These are phyloP conservation scores for Cepphus grylle DNA, from an alignment of 2,113 vertebrate species.

Conservation along the genomic window DNA sequence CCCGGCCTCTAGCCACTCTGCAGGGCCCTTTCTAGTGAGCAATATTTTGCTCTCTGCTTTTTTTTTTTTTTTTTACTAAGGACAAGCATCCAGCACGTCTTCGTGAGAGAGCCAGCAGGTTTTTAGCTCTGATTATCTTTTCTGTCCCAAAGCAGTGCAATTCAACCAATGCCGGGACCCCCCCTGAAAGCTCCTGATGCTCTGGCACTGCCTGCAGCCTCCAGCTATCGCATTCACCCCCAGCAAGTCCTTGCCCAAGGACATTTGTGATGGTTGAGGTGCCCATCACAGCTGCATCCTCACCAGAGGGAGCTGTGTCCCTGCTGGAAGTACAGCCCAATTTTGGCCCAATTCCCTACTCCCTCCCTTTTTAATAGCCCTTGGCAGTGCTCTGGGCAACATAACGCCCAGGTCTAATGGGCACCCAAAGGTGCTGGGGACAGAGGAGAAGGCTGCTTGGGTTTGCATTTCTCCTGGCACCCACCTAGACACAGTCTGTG, in stretches of 20 bases:
- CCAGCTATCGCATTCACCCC: fast-evolving
- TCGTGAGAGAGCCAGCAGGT: not conserved
- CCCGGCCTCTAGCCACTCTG: not conserved
- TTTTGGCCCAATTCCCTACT: not conserved
- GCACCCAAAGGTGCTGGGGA: not conserved
- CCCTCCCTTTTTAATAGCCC: not conserved
- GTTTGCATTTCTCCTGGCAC: not conserved
- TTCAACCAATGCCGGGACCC: fast-evolving
- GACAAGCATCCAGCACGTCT: not conserved
- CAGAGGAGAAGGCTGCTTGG: not conserved
- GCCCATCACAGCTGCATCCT: not conserved
- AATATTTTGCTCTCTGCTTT: fast-evolving
- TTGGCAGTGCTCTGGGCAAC: not conserved
- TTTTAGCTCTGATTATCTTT: not conserved
- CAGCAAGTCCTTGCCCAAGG: not conserved
- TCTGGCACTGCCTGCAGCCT: not conserved
- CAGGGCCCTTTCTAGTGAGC: not conserved
- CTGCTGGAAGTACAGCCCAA: fast-evolving
- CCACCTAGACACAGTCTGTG: not conserved
- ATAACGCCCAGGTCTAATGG: not conserved
- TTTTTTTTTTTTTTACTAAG: not conserved
- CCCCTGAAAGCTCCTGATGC: not conserved
- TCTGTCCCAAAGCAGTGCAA: fast-evolving
- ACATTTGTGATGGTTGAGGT: not conserved
- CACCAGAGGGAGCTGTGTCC: slow-evolving; percentile 7